Evolutionary conservation across 2,888 invertebrate species (phyloP).

Genomic region (Argyresthia goedartella): DNA sequence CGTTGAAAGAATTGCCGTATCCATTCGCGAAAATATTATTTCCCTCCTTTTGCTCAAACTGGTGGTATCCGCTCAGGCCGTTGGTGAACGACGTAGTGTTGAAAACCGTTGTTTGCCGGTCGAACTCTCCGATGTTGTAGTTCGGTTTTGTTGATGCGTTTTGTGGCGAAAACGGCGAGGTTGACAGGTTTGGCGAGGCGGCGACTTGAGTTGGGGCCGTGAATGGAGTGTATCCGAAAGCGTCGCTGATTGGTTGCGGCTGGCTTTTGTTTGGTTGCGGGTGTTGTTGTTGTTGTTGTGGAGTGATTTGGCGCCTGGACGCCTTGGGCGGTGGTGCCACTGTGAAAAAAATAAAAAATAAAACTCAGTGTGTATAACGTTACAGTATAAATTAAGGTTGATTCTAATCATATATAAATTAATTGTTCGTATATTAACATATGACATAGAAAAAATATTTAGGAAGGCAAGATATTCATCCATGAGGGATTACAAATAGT

Average conservation of each 20-base stretch:
- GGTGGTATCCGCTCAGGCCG: constrained; percentile 73
- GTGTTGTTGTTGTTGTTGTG: constrained; percentile 26
- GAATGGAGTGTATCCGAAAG: constrained; percentile 87
- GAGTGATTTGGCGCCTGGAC: constrained; percentile 59
- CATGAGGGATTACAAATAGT: no score
- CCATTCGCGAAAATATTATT: constrained; percentile 54
- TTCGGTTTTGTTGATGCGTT: constrained; percentile 43
- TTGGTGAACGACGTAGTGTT: constrained; percentile 52
- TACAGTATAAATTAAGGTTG: no score
- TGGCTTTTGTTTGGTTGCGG: constrained; percentile 22
- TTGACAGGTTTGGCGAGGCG: constrained; percentile 17
- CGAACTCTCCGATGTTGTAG: constrained; percentile 60
- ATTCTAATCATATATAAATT: no score
- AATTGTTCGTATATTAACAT: no score
- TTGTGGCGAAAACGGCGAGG: constrained; percentile 24
- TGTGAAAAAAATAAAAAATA: constrained; percentile 42
- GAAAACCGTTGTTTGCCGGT: constrained; percentile 56
- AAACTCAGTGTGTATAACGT: no score
- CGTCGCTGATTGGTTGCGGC: constrained; percentile 70
- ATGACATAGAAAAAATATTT: no score
- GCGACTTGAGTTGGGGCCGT: constrained; percentile 38
- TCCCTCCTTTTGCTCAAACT: constrained; percentile 85
- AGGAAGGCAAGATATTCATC: no score
- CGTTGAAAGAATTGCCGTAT: constrained; percentile 50
- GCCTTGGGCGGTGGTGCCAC: constrained; percentile 93